Base-by-base conservation (phyloP, 2,797 vertebrate species). In the Melanotaenia boesemani region DNA sequence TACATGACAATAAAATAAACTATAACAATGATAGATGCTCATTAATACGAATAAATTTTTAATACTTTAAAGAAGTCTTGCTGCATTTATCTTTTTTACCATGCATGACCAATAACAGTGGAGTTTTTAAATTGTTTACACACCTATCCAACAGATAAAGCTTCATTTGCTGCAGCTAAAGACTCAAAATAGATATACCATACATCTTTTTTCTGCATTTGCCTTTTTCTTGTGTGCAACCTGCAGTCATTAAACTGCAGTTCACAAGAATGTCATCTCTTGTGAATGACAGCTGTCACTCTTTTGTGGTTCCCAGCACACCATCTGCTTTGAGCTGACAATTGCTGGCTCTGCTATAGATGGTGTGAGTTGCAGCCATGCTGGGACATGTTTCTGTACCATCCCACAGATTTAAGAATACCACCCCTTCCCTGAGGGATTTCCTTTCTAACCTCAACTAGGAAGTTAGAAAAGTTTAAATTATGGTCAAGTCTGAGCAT, bases 201-300 rank as follows among this genome's bases (percentile, higher is more conserved):
- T 48, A 3, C 7, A 8, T 11, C 20, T 46, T 7, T 20, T 56
- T n/a, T 28, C n/a, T 72, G 30, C 20, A 24, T 73, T 59, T 74
- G 9, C 2, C 36, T 63, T 48, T 59, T 41, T 15, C 66, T n/a
- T 3, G 18, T 2, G 52, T 39, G 15, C 30, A 60, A 62, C 39
- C 36, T 70, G 59, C 46, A 56, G 56, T 66, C 50, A 60, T 75
- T 62, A 69, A 78, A 71, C 58, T 26, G 32, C 36, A 52, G 26
- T 32, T 63, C 60, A 26, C 61, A 55, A 24, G 59, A 48, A 55
- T 10, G 68, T 76, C 72, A 41, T 44, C 74, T 70, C 54, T 69
- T n/a, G 6, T 62, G 82, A 92, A 67, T 89, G 90, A 91, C 86
- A 90, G 88, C 86, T 86, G 87, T 87, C 87, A 86, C 69, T 84